Evolutionary conservation across 37 sponge, comb jelly and placozoan species (phyloP).

Genomic region (Geodia barretti): DNA sequence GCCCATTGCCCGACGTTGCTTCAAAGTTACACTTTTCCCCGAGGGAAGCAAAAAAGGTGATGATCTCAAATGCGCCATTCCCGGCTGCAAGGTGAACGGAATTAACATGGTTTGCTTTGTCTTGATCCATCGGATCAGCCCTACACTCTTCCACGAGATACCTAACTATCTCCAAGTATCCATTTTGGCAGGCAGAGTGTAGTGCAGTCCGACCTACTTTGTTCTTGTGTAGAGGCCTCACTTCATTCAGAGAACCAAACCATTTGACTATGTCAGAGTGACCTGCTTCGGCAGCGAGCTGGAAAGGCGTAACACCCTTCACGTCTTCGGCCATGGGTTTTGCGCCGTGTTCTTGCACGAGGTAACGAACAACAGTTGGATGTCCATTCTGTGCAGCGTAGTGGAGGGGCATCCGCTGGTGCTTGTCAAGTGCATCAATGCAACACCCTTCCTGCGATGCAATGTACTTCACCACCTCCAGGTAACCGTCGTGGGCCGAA

Average conservation of each 20-base stretch:
- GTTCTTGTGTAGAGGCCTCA: constrained; percentile 11
- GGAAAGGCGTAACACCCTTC: constrained; percentile 40
- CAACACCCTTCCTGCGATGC: constrained; percentile 1
- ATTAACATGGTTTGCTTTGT: constrained; percentile 21
- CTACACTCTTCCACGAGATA: constrained; percentile 37
- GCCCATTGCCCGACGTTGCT: not conserved
- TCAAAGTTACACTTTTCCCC: not conserved
- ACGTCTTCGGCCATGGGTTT: constrained; percentile 20
- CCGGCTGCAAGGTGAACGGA: constrained; percentile 50
- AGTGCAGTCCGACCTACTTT: constrained; percentile 48
- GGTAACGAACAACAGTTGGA: constrained; percentile 14
- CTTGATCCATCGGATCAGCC: constrained; percentile 19
- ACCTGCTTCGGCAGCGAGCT: constrained; percentile 37
- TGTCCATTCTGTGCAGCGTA: constrained; percentile 67
- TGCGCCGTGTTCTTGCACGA: constrained; percentile 19
- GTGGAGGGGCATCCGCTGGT: constrained; percentile 37
- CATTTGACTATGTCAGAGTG: constrained; percentile 12
- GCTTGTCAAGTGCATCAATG: constrained; percentile 9
- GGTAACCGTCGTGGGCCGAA: constrained; percentile 57
- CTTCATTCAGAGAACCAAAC: not conserved
- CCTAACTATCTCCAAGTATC: constrained; percentile 57
- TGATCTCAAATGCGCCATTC: constrained; percentile 9
- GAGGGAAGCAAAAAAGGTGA: constrained; percentile 29
- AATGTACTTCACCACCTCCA: constrained; percentile 17
- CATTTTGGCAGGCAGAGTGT: constrained; percentile 69